These are phyloP conservation scores for Xerus rutilus DNA, from an alignment of 2,797 vertebrate genomes.

Conservation along the genomic window DNA sequence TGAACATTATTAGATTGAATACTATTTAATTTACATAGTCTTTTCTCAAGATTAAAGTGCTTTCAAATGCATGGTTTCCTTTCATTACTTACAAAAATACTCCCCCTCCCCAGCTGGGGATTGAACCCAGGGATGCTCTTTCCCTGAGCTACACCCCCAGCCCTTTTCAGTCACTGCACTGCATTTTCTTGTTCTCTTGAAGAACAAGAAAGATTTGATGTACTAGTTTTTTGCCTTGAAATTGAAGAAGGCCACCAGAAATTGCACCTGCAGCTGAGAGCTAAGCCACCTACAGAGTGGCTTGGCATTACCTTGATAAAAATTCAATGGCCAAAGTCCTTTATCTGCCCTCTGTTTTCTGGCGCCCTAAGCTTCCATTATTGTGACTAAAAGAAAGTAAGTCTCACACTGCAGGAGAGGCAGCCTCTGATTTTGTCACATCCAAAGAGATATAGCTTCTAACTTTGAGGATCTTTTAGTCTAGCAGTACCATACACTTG, in stretches of 20 bases:
- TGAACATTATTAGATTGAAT: background rate
- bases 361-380: background rate
- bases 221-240: too few relatives aligned
- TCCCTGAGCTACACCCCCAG: background rate
- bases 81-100: background rate
- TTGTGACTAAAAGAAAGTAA: background rate
- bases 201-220: too few relatives aligned
- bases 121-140: too few relatives aligned
- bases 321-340: background rate
- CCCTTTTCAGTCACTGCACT: too few relatives aligned
- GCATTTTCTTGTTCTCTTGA: too few relatives aligned
- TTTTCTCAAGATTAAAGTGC: constrained; percentile 34
- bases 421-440: background rate
- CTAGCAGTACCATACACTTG: background rate
- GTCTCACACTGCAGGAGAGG: background rate
- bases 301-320: background rate
- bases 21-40: background rate
- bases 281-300: background rate
- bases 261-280: background rate
- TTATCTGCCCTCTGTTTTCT: background rate
- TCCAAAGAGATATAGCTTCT: background rate
- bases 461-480: background rate
- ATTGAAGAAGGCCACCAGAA: background rate
- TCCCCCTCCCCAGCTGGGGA: too few relatives aligned
- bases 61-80: background rate